Evolutionary conservation across 2,888 invertebrate species (phyloP).

Genomic region (Ctenicera cuprea): DNA sequence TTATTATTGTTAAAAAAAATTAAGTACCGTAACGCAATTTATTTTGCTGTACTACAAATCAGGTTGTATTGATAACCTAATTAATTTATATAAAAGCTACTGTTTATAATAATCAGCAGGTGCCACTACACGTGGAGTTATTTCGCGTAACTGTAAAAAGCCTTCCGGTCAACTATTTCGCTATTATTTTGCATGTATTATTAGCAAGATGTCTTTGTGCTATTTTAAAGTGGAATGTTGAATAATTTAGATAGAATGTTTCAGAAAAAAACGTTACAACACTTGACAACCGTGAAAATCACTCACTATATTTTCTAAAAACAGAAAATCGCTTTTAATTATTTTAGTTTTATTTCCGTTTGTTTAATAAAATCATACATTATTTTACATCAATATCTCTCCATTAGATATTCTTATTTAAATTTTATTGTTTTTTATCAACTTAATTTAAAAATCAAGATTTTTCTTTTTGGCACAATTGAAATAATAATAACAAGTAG

Average conservation of each 20-base stretch:
- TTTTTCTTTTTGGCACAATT: too few relatives aligned
- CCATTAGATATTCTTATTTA: too few relatives aligned
- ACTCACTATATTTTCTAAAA: too few relatives aligned
- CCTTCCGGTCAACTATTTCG: conserved; percentile 29
- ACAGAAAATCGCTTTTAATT: too few relatives aligned
- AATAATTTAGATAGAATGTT: conserved; percentile 11
- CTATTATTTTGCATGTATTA: conserved; percentile 33
- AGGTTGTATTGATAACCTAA: background rate
- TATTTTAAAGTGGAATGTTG: conserved; percentile 33
- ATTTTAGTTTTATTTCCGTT: too few relatives aligned
- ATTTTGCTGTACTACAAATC: background rate
- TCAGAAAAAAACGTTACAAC: background rate
- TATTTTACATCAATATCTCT: too few relatives aligned
- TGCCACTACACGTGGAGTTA: conserved; percentile 26
- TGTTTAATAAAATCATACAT: too few relatives aligned
- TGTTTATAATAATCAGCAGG: conserved; percentile 4
- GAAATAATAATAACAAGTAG: too few relatives aligned
- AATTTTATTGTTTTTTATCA: too few relatives aligned
- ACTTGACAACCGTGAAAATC: background rate
- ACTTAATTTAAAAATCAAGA: too few relatives aligned
- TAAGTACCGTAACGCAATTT: too few relatives aligned
- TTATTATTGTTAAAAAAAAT: too few relatives aligned
- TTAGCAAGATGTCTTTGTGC: conserved; percentile 33
- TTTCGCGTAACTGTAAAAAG: conserved; percentile 24
- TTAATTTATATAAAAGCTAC: background rate